phyloP scores from a whole-genome alignment of 2,797 vertebrate species.

The Hippocampus kuda region DNA sequence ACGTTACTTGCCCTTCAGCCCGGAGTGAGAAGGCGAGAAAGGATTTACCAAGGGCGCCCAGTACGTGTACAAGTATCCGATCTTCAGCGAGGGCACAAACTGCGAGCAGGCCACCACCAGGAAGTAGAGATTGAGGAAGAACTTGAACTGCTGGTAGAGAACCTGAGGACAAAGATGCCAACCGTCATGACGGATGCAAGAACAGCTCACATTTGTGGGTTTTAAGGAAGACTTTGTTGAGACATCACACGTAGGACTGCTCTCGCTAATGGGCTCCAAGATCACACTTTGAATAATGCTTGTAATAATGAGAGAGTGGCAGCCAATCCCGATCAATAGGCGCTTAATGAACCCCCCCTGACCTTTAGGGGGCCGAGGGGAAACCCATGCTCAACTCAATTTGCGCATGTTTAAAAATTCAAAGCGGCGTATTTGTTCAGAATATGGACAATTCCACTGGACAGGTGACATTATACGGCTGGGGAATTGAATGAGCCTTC shows the following conservation, averaged over 20 bases:
- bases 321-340: conserved; percentile 55
- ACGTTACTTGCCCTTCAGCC: too few species aligned
- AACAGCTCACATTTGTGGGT: not conserved
- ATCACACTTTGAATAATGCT: conserved; percentile 61
- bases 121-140: conserved; percentile 99
- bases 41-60: conserved; percentile 93
- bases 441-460: conserved; percentile 62
- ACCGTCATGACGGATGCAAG: not conserved
- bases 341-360: conserved; percentile 63
- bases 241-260: not conserved
- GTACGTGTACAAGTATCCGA: conserved; percentile 97
- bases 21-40: not conserved
- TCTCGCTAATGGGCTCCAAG: conserved; percentile 21
- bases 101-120: conserved; percentile 94
- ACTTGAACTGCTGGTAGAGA: conserved; percentile 99
- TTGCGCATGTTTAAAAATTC: conserved; percentile 75
- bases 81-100: conserved; percentile 91
- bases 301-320: conserved; percentile 50
- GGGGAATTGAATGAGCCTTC: conserved; percentile 46
- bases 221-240: not conserved
- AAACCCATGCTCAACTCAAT: conserved; percentile 63
- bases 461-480: conserved; percentile 67
- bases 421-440: conserved; percentile 55
- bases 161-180: conserved; percentile 69
- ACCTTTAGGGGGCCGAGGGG: conserved; percentile 60